Conservation (phyloP, 2,797 vertebrate species). For the Hipposideros larvatus region DNA sequence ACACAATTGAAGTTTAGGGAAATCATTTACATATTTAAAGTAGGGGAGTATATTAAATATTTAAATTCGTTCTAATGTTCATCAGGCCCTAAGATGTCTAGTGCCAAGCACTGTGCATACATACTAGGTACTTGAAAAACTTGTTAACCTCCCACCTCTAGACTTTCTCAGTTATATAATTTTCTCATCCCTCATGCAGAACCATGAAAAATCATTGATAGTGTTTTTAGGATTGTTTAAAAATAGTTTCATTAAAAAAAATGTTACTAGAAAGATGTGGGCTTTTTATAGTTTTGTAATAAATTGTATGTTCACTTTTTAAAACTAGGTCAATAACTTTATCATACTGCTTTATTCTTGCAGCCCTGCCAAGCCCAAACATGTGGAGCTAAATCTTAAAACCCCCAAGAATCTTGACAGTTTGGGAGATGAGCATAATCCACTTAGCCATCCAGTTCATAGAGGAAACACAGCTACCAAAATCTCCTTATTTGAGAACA, state of each 20-base stretch:
- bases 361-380: conserved; percentile 90
- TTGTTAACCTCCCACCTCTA: neutral
- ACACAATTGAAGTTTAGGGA: neutral
- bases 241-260: neutral
- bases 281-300: neutral
- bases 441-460: conserved; percentile 87
- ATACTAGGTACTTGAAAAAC: neutral
- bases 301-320: conserved; percentile 56
- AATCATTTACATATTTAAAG: conserved; percentile 29
- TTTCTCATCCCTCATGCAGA: neutral
- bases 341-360: conserved; percentile 77
- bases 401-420: conserved; percentile 83
- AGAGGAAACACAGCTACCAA: conserved; percentile 89
- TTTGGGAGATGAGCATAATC: conserved; percentile 85
- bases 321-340: conserved; percentile 62
- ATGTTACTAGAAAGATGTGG: neutral
- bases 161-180: conserved; percentile 34
- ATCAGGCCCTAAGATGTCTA: neutral
- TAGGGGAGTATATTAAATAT: neutral
- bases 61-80: conserved; percentile 46
- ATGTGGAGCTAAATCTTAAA: conserved; percentile 90
- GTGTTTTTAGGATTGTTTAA: conserved; percentile 36
- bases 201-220: neutral
- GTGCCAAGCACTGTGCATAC: neutral
- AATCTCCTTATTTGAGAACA: conserved; percentile 93